Conservation (phyloP, 1,140 invertebrate genomes). For the Drosophila setifemur region DNA sequence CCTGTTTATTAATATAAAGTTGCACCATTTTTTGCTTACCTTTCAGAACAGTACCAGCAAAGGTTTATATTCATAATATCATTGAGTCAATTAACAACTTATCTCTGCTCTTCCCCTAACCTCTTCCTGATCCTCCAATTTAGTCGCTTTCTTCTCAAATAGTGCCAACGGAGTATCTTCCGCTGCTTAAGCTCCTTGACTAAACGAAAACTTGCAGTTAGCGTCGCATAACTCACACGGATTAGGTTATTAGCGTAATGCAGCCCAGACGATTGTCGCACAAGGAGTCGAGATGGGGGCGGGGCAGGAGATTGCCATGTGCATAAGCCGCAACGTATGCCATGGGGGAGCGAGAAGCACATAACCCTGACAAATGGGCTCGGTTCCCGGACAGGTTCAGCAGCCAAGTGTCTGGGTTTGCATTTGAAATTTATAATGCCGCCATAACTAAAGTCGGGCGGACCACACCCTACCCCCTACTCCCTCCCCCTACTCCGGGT, state of each 20-base stretch:
- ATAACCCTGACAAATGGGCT: slow-evolving; percentile 72
- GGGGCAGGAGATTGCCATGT: slow-evolving; percentile 59
- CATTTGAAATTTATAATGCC: slow-evolving; percentile 75
- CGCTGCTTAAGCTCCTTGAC: background rate
- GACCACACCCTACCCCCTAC: background rate
- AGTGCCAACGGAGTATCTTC: slow-evolving; percentile 13
- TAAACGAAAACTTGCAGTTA: slow-evolving; percentile 33
- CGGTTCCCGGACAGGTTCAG: slow-evolving; percentile 31
- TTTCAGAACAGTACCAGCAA: background rate
- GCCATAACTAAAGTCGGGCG: slow-evolving; percentile 56
- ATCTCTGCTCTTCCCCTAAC: background rate
- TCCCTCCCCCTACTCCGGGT: background rate
- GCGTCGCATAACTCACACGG: slow-evolving; percentile 58
- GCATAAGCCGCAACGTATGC: slow-evolving; percentile 70
- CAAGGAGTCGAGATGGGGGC: slow-evolving; percentile 1
- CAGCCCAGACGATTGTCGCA: slow-evolving; percentile 62
- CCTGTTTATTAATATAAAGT: too few species aligned
- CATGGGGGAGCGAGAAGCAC: slow-evolving; percentile 30
- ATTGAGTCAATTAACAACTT: slow-evolving; percentile 48
- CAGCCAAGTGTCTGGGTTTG: slow-evolving; percentile 54
- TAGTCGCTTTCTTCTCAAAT: slow-evolving; percentile 11
- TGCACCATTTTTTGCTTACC: slow-evolving; percentile 13
- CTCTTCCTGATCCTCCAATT: background rate
- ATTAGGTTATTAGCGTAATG: slow-evolving; percentile 76
- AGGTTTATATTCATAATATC: too few species aligned